Base-by-base conservation (phyloP, 2,113 vertebrate genomes). In the Silurus asotus region DNA sequence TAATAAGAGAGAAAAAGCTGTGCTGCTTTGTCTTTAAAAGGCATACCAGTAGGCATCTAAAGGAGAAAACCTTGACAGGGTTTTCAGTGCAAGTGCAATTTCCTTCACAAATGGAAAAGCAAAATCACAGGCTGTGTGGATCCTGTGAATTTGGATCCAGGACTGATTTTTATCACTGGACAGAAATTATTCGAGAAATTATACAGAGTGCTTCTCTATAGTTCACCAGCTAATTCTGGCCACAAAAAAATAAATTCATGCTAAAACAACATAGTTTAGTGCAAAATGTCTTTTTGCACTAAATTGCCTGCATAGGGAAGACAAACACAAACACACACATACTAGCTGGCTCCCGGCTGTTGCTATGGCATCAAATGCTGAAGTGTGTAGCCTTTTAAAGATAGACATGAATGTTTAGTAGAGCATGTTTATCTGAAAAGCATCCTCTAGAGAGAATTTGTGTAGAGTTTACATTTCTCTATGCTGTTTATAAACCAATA, bases 261-360 rank as follows among this genome's bases (percentile, higher is more conserved):
- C 65, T 67, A 25, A 72, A 48, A 72, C 37, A 56, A 20, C 70
- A 51, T 23, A 23, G 72, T 23, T 48, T 75, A 51, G 48, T 51
- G 19, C 67, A 45, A 70, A 45, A 37, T 19, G 28, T 70, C 13
- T 65, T 67, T 70, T 49, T 8, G 55, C 1, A 56, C 8, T 23
- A 23, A 10, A 75, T 51, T 51, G 19, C 72, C 72, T 75, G 48
- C 74, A 76, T 53, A 25, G 7, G 49, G 51, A 76, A 51, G 37
- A 75, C 17, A 23, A 45, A 23, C 70, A 49, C 67, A 69, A 5
- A 37, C 11, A 28, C 64, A 67, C 64, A 45, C 76, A 69, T 13
- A 80, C 25, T 37, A 81, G 77, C 67, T 81, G 78, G 75, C 83
- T 85, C 45, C 75, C 37, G 25, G 70, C 78, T 85, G 87, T 88